Conservation (phyloP, 2,888 invertebrate species). For the Nebria brevicollis region DNA sequence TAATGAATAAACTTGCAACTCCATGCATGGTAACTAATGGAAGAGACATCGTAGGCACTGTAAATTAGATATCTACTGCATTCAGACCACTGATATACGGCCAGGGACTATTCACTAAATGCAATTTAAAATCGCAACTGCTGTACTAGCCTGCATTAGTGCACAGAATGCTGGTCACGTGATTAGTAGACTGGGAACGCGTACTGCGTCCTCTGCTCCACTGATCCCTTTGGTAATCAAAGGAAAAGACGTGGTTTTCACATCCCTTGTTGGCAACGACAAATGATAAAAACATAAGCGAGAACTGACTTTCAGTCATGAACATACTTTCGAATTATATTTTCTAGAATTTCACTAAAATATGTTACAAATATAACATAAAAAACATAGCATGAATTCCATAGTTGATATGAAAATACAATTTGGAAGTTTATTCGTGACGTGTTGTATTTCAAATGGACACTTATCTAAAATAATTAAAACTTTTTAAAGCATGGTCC, state of each 20-base stretch:
- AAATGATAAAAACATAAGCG: neutral
- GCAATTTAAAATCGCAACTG: constrained; percentile 46
- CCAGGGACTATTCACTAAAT: constrained; percentile 38
- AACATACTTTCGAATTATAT: neutral
- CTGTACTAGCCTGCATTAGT: constrained; percentile 42
- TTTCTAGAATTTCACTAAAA: no score
- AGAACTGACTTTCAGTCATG: neutral
- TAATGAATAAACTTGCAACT: constrained; percentile 1
- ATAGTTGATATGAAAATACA: no score
- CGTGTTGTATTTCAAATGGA: no score
- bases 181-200: constrained; percentile 25
- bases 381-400: no score
- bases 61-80: constrained; percentile 15
- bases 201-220: constrained; percentile 9
- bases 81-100: constrained; percentile 43
- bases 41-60: constrained; percentile 6
- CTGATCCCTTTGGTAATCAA: constrained; percentile 8
- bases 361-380: no score
- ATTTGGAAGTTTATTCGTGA: no score
- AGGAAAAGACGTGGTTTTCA: neutral
- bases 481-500: no score
- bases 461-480: no score
- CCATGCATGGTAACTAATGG: neutral
- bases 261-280: neutral
- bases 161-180: constrained; percentile 32